Conservation (phyloP, 1,140 invertebrate species). For the Drosophila sproati region DNA sequence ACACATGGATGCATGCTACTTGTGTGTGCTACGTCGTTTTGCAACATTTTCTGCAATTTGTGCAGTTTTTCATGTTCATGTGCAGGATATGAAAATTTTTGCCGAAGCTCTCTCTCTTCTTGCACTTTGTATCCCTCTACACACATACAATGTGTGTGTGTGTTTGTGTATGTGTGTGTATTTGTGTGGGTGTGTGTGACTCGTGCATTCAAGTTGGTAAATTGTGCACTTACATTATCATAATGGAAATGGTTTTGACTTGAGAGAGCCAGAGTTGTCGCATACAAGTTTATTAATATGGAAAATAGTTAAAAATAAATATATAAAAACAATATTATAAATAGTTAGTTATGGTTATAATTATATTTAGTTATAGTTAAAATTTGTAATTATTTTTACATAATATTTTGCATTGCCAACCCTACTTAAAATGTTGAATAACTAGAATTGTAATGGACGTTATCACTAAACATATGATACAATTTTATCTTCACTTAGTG, state of each 20-base stretch:
- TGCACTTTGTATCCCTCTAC: slow-evolving; percentile 4
- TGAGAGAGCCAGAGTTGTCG: slow-evolving; percentile 69
- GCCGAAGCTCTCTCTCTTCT: slow-evolving; percentile 38
- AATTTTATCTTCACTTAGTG: too few relatives aligned
- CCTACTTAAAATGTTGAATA: too few relatives aligned
- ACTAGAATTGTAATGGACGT: too few relatives aligned
- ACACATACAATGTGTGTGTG: slow-evolving; percentile 7
- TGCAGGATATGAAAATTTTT: slow-evolving; percentile 80
- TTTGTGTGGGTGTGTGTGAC: slow-evolving; percentile 35
- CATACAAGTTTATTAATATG: slow-evolving; percentile 8
- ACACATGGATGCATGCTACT: neutral
- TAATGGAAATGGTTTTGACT: slow-evolving; percentile 81
- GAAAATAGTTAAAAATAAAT: neutral
- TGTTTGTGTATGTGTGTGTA: slow-evolving; percentile 34
- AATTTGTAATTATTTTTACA: too few relatives aligned
- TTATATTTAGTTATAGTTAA: too few relatives aligned
- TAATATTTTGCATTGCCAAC: too few relatives aligned
- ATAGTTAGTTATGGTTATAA: neutral
- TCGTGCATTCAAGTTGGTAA: slow-evolving; percentile 71
- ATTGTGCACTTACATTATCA: slow-evolving; percentile 83
- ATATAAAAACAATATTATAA: neutral
- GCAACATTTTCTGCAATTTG: slow-evolving; percentile 82
- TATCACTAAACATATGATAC: too few relatives aligned
- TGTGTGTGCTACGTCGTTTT: slow-evolving; percentile 59
- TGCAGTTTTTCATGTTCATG: slow-evolving; percentile 82